phyloP scores from a whole-genome alignment of 2,797 vertebrate species.

The Pelodytes ibericus region DNA sequence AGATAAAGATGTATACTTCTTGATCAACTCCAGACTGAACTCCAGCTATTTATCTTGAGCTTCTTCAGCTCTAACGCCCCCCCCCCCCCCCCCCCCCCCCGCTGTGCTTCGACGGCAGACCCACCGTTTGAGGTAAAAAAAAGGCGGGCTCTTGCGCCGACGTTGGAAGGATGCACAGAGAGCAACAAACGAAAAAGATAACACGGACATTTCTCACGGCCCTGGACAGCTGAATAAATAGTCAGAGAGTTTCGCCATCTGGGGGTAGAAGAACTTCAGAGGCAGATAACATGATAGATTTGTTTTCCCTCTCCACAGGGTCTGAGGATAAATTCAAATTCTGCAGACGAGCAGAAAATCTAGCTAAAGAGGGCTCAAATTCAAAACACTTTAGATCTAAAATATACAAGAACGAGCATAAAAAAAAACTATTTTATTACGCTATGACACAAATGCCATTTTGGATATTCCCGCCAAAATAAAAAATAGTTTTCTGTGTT shows the following conservation, averaged over 20 bases:
- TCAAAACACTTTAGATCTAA: too few relatives aligned
- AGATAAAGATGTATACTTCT: constrained; percentile 27
- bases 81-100: not conserved
- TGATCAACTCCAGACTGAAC: not conserved
- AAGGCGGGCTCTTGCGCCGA: constrained; percentile 17
- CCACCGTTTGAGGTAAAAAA: not conserved
- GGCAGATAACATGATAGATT: constrained; percentile 15
- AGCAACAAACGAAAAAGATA: constrained; percentile 35
- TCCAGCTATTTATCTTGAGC: constrained; percentile 1
- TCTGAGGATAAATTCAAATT: too few relatives aligned
- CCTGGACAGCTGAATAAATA: constrained; percentile 50
- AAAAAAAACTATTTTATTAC: too few relatives aligned
- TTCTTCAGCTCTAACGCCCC: not conserved
- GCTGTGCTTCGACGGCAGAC: not conserved
- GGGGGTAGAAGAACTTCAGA: constrained; percentile 12
- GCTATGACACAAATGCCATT: too few relatives aligned
- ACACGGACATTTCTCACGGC: constrained; percentile 32
- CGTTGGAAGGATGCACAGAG: constrained; percentile 17
- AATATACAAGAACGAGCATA: too few relatives aligned
- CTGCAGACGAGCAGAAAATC: too few relatives aligned
- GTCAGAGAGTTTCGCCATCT: not conserved
- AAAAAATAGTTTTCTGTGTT: too few relatives aligned
- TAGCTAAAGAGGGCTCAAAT: too few relatives aligned
- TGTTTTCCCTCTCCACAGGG: constrained; percentile 38
- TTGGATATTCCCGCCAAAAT: too few relatives aligned